Evolutionary conservation across 2,888 invertebrate species (phyloP), one percentile per base, ranked within the genome.

Genomic region (Nudaria mundana): DNA sequence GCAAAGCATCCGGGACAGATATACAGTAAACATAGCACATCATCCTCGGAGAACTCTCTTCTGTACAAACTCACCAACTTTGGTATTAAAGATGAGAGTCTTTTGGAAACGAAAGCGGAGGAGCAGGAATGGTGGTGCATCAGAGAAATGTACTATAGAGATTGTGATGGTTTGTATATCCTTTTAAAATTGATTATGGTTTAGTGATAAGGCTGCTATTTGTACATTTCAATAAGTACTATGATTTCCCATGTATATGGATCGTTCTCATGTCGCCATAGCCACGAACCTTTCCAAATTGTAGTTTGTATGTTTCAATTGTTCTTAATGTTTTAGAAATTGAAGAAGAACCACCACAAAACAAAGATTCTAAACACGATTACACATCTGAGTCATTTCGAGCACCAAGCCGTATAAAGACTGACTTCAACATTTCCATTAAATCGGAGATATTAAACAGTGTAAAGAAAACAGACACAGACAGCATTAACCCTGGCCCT

Each of bases 21-120:
- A 33, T 91, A 91, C 61, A 73, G 86, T 51, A 85, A 84, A 44
- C 83, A 83, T 48, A 82, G 85, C 50, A 89, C 85, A 29, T 87
- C 86, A 0, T 76, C 88, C 0, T 90, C 92, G 1, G 94, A 94
- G 65, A 92, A 93, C 67, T 90, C 93, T 31, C 72, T 95, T 34
- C 78, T 94, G 37, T 92, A 93, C 66, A 93, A 93, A 66, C 85
- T 95, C 34, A 93, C 94, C 63, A 94, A 94, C 81, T 94, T 95
- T 31, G 94, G 92, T 41, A 92, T 95, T 53, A 91, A 91, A 28
- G 93, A 94, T 63, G 90, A 90, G 48, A 93, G 93, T 66, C 78
- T 91, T 59, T 90, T 82, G 28, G 81, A 93, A 88, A 70, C 75
- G 5, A 85, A 92, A 31, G 90, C 92, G 2, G 90, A 92, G 6